phyloP scores from a whole-genome alignment of 2,797 vertebrate species.

The Glossophaga mutica region DNA sequence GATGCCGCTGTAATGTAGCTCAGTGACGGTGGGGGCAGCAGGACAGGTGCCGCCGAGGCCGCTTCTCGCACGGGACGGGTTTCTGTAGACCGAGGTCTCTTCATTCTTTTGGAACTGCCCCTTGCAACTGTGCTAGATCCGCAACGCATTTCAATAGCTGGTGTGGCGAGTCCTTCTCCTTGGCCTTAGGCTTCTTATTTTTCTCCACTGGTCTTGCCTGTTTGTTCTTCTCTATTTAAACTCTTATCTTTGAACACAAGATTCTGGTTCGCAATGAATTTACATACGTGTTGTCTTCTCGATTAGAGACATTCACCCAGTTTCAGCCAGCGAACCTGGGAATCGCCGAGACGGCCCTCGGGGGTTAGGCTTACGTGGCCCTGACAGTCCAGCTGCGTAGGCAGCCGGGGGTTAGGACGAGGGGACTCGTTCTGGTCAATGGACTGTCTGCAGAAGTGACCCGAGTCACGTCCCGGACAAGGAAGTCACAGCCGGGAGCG shows the following conservation, averaged over 20 bases:
- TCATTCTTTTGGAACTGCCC: background rate
- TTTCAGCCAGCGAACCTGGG: background rate
- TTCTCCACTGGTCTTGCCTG: background rate
- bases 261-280: background rate
- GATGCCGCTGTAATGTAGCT: background rate
- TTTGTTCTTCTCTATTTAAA: background rate
- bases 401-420: background rate
- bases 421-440: no score
- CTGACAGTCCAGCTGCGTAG: background rate
- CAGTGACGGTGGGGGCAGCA: background rate
- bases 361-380: fast-evolving
- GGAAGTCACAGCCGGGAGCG: background rate
- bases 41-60: no score
- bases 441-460: background rate
- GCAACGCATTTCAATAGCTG: background rate
- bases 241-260: background rate
- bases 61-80: background rate
- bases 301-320: background rate
- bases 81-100: background rate
- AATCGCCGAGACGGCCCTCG: fast-evolving
- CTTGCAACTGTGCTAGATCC: background rate
- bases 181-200: background rate
- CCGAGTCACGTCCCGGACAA: background rate
- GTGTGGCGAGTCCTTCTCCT: background rate
- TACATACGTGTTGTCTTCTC: background rate